Percentiles rank a stretch among this genome's conserved stretches.
Conservation (phyloP, 2,113 vertebrate species). For the Thalassarche chlororhynchos region DNA sequence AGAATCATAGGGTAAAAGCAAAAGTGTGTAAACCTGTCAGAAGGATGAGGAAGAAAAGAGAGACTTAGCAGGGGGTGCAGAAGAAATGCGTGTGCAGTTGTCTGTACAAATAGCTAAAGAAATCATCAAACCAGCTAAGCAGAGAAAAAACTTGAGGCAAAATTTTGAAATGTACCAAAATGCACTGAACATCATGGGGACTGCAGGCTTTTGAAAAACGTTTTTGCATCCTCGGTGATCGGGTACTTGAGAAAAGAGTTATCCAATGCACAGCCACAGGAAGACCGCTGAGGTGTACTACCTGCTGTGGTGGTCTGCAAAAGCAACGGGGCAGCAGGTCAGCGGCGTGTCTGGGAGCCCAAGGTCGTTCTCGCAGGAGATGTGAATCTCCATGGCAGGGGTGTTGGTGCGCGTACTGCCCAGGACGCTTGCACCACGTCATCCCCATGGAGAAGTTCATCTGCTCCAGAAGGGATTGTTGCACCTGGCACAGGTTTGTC, state of each 20-base stretch:
- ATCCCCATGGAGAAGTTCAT: fast-evolving
- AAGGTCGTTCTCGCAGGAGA: fast-evolving
- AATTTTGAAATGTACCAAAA: not conserved
- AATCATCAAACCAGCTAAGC: not conserved
- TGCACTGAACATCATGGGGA: not conserved
- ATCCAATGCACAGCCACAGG: fast-evolving
- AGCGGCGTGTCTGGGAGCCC: fast-evolving
- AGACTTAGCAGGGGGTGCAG: not conserved
- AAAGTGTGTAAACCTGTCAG: not conserved
- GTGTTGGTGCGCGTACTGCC: fast-evolving
- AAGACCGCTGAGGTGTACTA: fast-evolving
- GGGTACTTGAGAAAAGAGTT: not conserved
- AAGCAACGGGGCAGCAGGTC: not conserved
- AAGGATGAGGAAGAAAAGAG: not conserved
- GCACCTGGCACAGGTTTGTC: not conserved
- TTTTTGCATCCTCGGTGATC: fast-evolving
- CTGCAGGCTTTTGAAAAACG: not conserved
- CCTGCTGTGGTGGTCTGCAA: not conserved
- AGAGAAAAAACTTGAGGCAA: not conserved
- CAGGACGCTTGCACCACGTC: fast-evolving
- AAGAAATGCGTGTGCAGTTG: not conserved
- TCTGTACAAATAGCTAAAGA: not conserved
- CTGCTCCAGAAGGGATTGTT: not conserved
- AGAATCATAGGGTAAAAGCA: not conserved
- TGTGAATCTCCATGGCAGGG: not conserved